Percentiles rank a stretch among this genome's conserved stretches.
phyloP scores from a whole-genome alignment of 2,888 invertebrate species.

The Drosophila kambysellisi region DNA sequence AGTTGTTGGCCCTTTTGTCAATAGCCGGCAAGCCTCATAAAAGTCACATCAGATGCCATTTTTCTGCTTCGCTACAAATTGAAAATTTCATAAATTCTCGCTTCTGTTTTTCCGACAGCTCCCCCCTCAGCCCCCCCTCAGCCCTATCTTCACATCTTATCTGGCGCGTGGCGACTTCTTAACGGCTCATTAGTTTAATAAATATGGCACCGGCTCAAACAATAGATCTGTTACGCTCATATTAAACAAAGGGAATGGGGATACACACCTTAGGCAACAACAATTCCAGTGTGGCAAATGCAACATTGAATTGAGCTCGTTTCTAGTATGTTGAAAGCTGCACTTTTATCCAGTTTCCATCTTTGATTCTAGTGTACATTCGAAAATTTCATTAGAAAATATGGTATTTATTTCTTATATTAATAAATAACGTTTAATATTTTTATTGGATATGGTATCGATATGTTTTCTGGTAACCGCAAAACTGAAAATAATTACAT shows the following conservation, averaged over 20 bases:
- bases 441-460: background rate
- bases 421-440: background rate
- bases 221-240: constrained; percentile 33
- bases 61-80: constrained; percentile 66
- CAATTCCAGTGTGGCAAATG: background rate
- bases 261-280: background rate
- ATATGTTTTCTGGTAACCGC: too few relatives aligned
- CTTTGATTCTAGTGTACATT: background rate
- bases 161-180: constrained; percentile 33
- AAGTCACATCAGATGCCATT: constrained; percentile 58
- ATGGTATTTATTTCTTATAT: background rate
- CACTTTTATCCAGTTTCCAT: background rate
- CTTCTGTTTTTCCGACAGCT: constrained; percentile 21
- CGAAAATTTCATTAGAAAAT: background rate
- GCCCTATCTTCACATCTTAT: constrained; percentile 12
- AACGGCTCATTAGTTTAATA: constrained; percentile 64
- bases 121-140: background rate
- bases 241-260: background rate
- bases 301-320: background rate
- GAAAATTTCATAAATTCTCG: constrained; percentile 62
- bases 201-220: constrained; percentile 35
- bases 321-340: too few relatives aligned
- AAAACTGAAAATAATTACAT: background rate
- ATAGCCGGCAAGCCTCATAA: constrained; percentile 45
- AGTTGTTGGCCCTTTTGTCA: constrained; percentile 58